A percentile compares a stretch with the other conserved stretches of the same genome.
Conservation (phyloP, 2,797 vertebrate species). For the Semotilus atromaculatus region DNA sequence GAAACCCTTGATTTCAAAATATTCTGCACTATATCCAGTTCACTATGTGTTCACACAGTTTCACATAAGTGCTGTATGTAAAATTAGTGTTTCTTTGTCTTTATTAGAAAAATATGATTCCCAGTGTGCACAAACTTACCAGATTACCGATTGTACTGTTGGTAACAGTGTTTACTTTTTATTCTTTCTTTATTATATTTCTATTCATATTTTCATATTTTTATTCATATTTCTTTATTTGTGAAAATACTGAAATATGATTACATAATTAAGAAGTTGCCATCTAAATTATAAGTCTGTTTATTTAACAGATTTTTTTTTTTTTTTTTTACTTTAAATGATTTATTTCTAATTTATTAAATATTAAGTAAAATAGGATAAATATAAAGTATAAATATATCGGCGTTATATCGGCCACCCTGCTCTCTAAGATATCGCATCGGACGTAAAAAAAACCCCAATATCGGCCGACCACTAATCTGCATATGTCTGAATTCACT, state of each 20-base stretch:
- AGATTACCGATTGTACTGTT: neutral
- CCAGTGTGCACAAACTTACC: neutral
- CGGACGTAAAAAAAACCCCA: neutral
- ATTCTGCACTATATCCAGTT: neutral
- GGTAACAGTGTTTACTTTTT: neutral
- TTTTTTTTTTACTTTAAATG: neutral
- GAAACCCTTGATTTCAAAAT: neutral
- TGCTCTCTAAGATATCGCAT: neutral
- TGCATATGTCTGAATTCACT: neutral
- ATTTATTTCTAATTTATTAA: neutral
- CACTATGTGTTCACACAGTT: neutral
- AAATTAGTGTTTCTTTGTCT: neutral
- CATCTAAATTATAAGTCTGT: too few relatives aligned
- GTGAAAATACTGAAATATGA: neutral
- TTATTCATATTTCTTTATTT: neutral
- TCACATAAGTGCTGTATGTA: neutral
- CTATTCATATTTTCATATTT: neutral
- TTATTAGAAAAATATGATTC: neutral
- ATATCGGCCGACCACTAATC: neutral
- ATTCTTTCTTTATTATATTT: neutral
- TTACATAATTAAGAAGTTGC: too few relatives aligned
- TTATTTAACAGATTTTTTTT: too few relatives aligned
- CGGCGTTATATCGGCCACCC: neutral
- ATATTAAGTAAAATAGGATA: neutral
- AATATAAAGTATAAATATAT: neutral